phyloP scores from a whole-genome alignment of 2,113 vertebrate genomes.

The Colaptes auratus region DNA sequence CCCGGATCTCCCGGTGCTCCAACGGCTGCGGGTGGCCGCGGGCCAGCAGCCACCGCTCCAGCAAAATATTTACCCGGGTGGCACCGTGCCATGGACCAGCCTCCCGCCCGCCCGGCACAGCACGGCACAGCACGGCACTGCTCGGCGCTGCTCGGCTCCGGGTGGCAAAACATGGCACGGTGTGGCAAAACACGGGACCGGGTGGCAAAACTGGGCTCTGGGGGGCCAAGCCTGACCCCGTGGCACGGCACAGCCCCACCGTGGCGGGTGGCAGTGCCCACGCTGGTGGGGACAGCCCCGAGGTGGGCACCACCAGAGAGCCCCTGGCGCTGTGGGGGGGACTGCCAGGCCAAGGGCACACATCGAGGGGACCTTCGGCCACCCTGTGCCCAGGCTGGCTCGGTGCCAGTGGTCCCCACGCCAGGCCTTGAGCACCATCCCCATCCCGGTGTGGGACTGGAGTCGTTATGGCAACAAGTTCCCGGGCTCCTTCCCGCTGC shows the following conservation, averaged over 20 bases:
- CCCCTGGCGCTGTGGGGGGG: rapidly evolving
- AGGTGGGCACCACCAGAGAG: background rate
- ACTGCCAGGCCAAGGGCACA: rapidly evolving
- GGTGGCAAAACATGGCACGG: background rate
- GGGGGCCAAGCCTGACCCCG: no score
- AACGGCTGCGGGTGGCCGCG: slow-evolving; percentile 48
- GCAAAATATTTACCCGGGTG: slow-evolving; percentile 72
- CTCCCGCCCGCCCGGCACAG: background rate
- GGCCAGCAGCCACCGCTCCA: slow-evolving; percentile 59
- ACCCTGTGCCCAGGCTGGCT: rapidly evolving
- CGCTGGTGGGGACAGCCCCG: rapidly evolving
- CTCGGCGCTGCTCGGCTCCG: background rate
- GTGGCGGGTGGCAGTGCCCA: background rate
- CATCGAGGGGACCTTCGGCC: background rate
- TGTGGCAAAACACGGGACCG: background rate
- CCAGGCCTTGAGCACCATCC: background rate
- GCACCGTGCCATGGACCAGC: slow-evolving; percentile 55
- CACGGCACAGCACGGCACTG: background rate
- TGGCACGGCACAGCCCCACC: background rate
- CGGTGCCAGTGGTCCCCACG: rapidly evolving
- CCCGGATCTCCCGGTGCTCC: slow-evolving; percentile 62
- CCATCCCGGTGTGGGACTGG: background rate
- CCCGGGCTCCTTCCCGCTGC: slow-evolving; percentile 34
- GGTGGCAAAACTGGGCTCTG: background rate
- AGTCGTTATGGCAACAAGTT: slow-evolving; percentile 71